Evolutionary conservation across 2,113 vertebrate genomes (phyloP), one percentile per base, ranked within the genome.

Genomic region (Chionomys nivalis): DNA sequence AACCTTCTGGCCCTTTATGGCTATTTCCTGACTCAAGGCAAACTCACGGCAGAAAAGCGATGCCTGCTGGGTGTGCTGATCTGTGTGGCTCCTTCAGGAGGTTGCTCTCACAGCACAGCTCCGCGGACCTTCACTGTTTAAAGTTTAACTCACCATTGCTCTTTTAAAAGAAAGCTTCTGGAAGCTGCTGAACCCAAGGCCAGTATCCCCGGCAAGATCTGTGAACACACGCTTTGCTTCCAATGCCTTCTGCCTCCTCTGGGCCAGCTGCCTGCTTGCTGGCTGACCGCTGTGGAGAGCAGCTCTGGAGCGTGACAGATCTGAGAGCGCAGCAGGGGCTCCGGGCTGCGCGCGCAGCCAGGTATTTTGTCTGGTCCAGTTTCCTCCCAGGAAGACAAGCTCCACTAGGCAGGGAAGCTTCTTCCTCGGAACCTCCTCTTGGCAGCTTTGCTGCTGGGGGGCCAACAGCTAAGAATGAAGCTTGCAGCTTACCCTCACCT

Each of bases 351-450:
- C 65, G 81, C 70, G 66, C 78, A 93, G 90, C 88, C 89, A 91
- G 95, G 77, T 92, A 89, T 82, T 92, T 58, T 58, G 72, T 97
- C 90, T 81, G 8, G 94, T 47, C 61, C 68, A 5, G 89, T 31
- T 14, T 75, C 95, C 96, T 94, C 77, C 72, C 12, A 85, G 92
- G 96, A 96, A 95, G 95, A 97, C 86, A 96, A 94, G 86, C 55
- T 82, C 89, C 55, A 78, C 63, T 1, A 82, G 92, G 90, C 94
- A 93, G 96, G 88, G 81, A 87, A 72, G 83, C 92, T 78, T 81
- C 87, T 88, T 94, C 44, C 81, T 88, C 86, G 82, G 42, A 92
- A 90, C n/a, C 13, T 39, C 3, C 23, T 24, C 82, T 33, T 1
- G 0, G 55, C 19, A 85, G n/a, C 49, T 36, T 81, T 70, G 47